Percentiles rank a stretch among this genome's conserved stretches.
Conservation (phyloP, 2,797 vertebrate species). For the Sebastes iracundus region DNA sequence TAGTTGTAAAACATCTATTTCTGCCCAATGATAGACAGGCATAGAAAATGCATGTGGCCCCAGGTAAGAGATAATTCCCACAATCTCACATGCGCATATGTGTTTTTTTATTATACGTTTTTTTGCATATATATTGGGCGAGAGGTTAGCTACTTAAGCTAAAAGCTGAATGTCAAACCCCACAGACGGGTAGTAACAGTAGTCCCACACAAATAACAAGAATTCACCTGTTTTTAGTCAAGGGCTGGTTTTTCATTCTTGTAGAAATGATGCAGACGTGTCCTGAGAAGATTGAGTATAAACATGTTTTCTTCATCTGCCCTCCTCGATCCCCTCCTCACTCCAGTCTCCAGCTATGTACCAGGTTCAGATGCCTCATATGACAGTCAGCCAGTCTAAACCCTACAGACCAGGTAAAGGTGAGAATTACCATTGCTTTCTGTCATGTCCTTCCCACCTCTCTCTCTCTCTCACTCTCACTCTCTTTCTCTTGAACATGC, state of each 20-base stretch:
- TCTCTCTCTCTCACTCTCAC: not conserved
- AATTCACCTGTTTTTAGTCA: not conserved
- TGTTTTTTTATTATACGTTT: not conserved
- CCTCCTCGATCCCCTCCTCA: constrained; percentile 45
- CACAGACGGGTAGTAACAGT: not conserved
- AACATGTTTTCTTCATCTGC: constrained; percentile 32
- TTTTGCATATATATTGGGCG: not conserved
- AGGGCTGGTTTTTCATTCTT: constrained; percentile 19
- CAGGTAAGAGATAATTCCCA: constrained; percentile 57
- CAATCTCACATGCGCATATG: constrained; percentile 8
- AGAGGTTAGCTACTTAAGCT: not conserved
- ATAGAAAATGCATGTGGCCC: constrained; percentile 70
- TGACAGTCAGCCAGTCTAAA: constrained; percentile 98
- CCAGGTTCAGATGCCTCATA: constrained; percentile 96
- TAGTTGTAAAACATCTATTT: constrained; percentile 17
- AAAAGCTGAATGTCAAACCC: constrained; percentile 1
- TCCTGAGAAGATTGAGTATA: not conserved
- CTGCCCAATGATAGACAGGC: constrained; percentile 25
- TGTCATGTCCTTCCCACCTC: not conserved
- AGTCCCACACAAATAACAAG: not conserved
- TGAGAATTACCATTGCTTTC: constrained; percentile 81
- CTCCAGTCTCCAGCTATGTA: constrained; percentile 94
- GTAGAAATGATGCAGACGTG: not conserved
- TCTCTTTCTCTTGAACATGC: not conserved
- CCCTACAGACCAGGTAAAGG: constrained; percentile 99